Evolutionary conservation across 1,140 invertebrate genomes (phyloP), one percentile per base, ranked within the genome.

Genomic region (Neocloeon triangulifer): DNA sequence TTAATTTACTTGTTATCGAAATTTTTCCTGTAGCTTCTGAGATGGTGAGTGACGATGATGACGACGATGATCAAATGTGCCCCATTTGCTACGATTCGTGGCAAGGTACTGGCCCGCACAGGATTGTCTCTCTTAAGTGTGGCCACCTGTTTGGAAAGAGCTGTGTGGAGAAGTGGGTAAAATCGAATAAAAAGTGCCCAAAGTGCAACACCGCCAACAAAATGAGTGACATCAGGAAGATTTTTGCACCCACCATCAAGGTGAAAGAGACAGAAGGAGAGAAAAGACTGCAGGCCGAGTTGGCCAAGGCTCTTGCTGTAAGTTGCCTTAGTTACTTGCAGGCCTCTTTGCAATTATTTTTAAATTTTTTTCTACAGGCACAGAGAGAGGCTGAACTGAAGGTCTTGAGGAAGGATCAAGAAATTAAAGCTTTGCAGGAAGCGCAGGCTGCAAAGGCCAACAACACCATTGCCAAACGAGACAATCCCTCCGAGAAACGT

Each of bases 91-190:
- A 86, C 40, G 82, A 88, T 22, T 50, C 58, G 8, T 91, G 80
- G 75, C 79, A 72, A 2, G 85, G 73, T 44, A 69, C 68, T n/a
- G 84, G 84, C 0, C 64, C 66, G 1, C 88, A 92, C 53, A 60
- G 81, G 28, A 51, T 91, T 2, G 72, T 71, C 5, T 72, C 73
- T 8, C 54, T 94, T 8, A 72, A 71, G 42, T 94, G 88, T 57
- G 88, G 88, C 1, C 88, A 94, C 56, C 52, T 92, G 1, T 94
- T 89, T 56, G 86, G 86, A 0, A 52, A 70, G 5, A 64, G 61
- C 27, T 94, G 88, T 49, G 78, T 92, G 14, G 58, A 70, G 20
- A 62, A 69, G 27, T 92, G 85, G 86, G 46, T 94, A 1, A 49
- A 48, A 28, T 39, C 41, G 3, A 25, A 14, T 14, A 41, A 49